phyloP scores from a whole-genome alignment of 2,797 vertebrate genomes.

The Sparidentex hasta region DNA sequence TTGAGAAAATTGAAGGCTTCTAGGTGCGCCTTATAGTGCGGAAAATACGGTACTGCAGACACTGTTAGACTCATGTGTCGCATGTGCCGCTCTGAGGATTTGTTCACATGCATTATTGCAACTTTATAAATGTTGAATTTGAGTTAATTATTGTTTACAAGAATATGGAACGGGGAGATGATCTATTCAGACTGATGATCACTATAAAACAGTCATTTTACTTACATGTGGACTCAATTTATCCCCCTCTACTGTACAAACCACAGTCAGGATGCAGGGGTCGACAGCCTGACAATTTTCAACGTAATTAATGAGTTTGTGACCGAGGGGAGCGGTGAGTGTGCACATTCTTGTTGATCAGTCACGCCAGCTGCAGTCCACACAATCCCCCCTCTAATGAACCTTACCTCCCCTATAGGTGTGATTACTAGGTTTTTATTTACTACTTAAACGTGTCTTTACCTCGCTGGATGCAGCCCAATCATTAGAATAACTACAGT shows the following conservation, averaged over 20 bases:
- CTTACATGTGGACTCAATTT: conserved; percentile 76
- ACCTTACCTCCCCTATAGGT: conserved; percentile 30
- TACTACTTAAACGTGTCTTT: conserved; percentile 44
- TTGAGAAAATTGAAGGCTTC: no score
- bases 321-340: conserved; percentile 47
- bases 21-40: no score
- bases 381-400: conserved; percentile 45
- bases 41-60: no score
- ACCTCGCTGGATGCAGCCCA: conserved; percentile 46
- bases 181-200: conserved; percentile 11
- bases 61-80: no score
- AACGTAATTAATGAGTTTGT: conserved; percentile 74
- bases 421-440: conserved; percentile 5
- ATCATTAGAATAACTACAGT: conserved; percentile 62
- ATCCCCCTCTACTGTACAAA: conserved; percentile 41
- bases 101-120: conserved; percentile 10
- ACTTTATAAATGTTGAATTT: conserved; percentile 4
- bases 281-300: conserved; percentile 50
- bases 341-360: conserved; percentile 66
- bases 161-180: conserved; percentile 22
- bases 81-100: conserved; percentile 1
- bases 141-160: conserved; percentile 44
- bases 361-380: conserved; percentile 59
- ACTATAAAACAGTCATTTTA: conserved; percentile 51
- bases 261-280: conserved; percentile 48